phyloP scores from a whole-genome alignment of 2,797 vertebrate species.

The Leptatherina wallacei region DNA sequence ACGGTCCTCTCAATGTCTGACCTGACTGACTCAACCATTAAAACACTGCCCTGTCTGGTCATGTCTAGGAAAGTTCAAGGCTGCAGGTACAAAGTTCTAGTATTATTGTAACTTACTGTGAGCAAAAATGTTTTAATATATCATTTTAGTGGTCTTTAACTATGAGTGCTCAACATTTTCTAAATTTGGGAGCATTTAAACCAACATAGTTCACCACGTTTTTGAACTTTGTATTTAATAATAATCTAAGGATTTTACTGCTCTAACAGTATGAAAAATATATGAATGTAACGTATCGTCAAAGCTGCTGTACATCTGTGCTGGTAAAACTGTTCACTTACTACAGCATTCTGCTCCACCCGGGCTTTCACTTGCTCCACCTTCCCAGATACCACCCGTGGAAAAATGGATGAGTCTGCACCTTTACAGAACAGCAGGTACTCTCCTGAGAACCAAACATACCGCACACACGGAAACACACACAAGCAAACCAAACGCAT shows the following conservation, averaged over 20 bases:
- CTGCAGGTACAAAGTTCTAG: neutral
- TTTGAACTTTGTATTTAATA: neutral
- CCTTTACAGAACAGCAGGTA: conserved; percentile 97
- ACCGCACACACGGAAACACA: conserved; percentile 20
- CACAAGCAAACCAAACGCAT: conserved; percentile 13
- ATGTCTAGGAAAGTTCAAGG: neutral
- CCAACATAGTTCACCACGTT: neutral
- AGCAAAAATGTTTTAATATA: neutral
- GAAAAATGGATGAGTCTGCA: conserved; percentile 96
- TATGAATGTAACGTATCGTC: neutral
- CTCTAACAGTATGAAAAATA: neutral
- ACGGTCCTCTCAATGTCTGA: no score
- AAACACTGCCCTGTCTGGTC: neutral
- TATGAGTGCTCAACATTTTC: neutral
- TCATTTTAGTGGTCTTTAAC: neutral
- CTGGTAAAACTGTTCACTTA: conserved; percentile 75
- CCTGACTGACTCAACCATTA: neutral
- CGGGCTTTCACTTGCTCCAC: conserved; percentile 92
- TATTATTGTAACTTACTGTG: neutral
- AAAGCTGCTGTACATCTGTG: conserved; percentile 1
- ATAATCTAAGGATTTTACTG: neutral
- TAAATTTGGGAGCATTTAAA: neutral
- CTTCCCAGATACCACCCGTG: conserved; percentile 93
- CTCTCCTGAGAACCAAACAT: conserved; percentile 82
- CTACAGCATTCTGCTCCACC: conserved; percentile 95